Evolutionary conservation across 2,113 vertebrate genomes (phyloP).

Genomic region (Chinchilla lanigera): DNA sequence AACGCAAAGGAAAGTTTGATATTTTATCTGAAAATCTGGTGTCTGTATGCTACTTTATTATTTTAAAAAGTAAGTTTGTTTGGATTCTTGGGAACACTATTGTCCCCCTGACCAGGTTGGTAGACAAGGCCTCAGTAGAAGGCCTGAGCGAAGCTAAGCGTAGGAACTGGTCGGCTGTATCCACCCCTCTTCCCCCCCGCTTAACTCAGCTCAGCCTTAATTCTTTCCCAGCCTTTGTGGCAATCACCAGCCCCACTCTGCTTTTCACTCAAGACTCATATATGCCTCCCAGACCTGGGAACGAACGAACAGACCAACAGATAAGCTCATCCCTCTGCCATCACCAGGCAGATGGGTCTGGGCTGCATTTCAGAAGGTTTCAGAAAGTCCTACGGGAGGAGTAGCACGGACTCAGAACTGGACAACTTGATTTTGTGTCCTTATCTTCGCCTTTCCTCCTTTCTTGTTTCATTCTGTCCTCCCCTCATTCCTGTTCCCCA

Average conservation of each 20-base stretch:
- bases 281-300: not conserved
- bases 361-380: not conserved
- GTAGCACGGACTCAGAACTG: rapidly evolving
- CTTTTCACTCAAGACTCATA: not conserved
- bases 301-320: not conserved
- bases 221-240: not conserved
- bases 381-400: not conserved
- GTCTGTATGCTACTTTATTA: not conserved
- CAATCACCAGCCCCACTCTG: not conserved
- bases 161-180: too few species aligned
- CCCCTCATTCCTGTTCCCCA: not conserved
- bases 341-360: not conserved
- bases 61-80: not conserved
- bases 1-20: not conserved
- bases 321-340: not conserved
- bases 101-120: not conserved
- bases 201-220: not conserved
- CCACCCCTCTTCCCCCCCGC: not conserved
- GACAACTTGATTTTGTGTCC: not conserved
- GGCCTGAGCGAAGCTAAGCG: not conserved
- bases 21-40: not conserved
- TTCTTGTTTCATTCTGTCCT: not conserved
- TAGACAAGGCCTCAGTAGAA: not conserved
- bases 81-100: not conserved
- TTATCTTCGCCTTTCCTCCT: not conserved